These are phyloP conservation scores for Probaryconus sp. DNA, from an alignment of 1,140 invertebrate species.

Conservation along the genomic window DNA sequence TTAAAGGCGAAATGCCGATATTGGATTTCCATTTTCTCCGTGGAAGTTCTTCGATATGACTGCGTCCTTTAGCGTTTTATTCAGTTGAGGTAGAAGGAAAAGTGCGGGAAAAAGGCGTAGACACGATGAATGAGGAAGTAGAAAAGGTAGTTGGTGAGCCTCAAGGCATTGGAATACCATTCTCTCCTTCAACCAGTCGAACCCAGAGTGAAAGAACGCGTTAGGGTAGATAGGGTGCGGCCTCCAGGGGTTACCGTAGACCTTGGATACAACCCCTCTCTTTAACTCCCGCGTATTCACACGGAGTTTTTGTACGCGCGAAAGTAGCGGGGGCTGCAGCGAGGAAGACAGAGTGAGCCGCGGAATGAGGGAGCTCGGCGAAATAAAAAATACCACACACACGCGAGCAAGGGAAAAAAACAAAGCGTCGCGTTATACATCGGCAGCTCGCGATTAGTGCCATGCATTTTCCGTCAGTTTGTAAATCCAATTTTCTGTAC, in stretches of 20 bases:
- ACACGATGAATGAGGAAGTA: constrained; percentile 59
- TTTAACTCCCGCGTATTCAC: constrained; percentile 52
- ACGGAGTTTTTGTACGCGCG: constrained; percentile 13
- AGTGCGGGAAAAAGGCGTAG: constrained; percentile 54
- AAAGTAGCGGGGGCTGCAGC: no score
- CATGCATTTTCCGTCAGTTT: constrained; percentile 42
- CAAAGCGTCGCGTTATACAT: constrained; percentile 24
- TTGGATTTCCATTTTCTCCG: constrained; percentile 71
- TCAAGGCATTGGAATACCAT: constrained; percentile 70
- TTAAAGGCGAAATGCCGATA: constrained; percentile 67
- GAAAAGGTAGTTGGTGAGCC: constrained; percentile 58
- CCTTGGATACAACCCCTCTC: constrained; percentile 56
- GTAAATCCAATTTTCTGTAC: constrained; percentile 44
- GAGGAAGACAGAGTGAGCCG: no score
- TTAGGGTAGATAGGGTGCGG: constrained; percentile 50
- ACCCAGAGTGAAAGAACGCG: constrained; percentile 64
- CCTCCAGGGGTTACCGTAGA: constrained; percentile 62
- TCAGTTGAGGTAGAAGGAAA: constrained; percentile 44
- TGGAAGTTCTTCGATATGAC: constrained; percentile 43
- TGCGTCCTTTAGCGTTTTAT: constrained; percentile 60
- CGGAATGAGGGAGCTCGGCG: constrained; percentile 7
- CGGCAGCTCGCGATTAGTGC: constrained; percentile 15
- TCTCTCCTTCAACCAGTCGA: constrained; percentile 57
- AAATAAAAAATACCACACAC: constrained; percentile 26
- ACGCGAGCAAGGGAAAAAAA: constrained; percentile 16